phyloP scores from a whole-genome alignment of 2,797 vertebrate species.

The Champsocephalus esox region DNA sequence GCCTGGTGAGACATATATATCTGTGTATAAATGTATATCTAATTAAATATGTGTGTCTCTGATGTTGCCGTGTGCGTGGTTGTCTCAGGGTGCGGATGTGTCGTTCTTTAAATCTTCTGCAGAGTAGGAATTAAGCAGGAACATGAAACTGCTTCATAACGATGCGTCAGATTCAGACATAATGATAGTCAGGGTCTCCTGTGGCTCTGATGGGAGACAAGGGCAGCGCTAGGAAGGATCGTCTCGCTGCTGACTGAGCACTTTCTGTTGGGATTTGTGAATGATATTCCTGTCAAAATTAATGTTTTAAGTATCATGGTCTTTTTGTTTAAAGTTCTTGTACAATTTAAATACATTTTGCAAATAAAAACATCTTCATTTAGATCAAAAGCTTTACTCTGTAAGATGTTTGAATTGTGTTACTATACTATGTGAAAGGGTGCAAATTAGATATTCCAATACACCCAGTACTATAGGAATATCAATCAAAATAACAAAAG shows the following conservation, averaged over 20 bases:
- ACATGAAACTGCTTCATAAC: slow-evolving; percentile 27
- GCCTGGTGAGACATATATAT: neutral
- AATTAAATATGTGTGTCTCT: slow-evolving; percentile 31
- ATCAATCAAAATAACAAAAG: neutral
- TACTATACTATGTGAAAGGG: neutral
- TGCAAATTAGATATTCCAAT: neutral
- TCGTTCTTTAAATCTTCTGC: slow-evolving; percentile 34
- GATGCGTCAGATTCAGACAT: slow-evolving; percentile 17
- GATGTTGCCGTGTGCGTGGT: slow-evolving; percentile 7
- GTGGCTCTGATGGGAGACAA: neutral
- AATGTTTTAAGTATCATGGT: neutral
- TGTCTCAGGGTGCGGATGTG: slow-evolving; percentile 22
- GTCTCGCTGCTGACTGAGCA: neutral
- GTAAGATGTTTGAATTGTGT: neutral
- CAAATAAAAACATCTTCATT: no score
- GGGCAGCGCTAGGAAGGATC: neutral
- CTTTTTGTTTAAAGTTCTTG: neutral
- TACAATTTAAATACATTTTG: neutral
- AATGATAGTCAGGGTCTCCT: neutral
- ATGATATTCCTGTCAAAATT: neutral
- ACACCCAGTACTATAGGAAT: neutral
- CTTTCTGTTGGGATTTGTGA: neutral
- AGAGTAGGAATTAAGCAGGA: slow-evolving; percentile 20
- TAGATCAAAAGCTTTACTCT: neutral
- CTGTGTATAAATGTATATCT: slow-evolving; percentile 9